Evolutionary conservation across 2,888 invertebrate genomes (phyloP).

Genomic region (Apodemia hepburni): DNA sequence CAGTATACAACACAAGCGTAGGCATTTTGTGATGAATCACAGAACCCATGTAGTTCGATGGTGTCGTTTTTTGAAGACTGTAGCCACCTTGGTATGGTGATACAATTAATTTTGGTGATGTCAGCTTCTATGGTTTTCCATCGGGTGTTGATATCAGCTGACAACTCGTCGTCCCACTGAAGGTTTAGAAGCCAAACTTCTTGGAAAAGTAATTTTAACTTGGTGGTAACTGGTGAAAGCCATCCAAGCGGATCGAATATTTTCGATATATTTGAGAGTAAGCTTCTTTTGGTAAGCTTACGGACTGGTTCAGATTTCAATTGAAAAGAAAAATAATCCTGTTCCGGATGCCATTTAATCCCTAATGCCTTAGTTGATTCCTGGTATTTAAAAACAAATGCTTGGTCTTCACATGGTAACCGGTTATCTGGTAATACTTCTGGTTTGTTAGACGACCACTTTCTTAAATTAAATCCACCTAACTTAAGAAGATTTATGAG

Average conservation of each 20-base stretch:
- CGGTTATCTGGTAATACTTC: too few species aligned
- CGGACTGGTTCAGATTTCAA: background rate
- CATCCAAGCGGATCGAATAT: slow-evolving; percentile 16
- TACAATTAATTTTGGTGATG: too few species aligned
- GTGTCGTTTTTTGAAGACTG: too few species aligned
- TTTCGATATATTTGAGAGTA: slow-evolving; percentile 12
- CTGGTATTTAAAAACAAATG: slow-evolving; percentile 8
- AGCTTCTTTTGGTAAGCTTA: slow-evolving; percentile 14
- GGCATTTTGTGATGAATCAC: background rate
- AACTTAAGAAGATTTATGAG: slow-evolving; percentile 9
- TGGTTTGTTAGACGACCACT: slow-evolving; percentile 16
- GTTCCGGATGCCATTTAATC: too few species aligned
- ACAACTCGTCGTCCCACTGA: background rate
- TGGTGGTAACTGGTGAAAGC: slow-evolving; percentile 13
- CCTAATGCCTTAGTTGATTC: background rate
- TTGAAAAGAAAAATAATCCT: too few species aligned
- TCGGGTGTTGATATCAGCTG: too few species aligned
- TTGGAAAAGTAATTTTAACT: background rate
- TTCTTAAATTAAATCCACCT: slow-evolving; percentile 18
- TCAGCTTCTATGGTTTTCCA: too few species aligned
- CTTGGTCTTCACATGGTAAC: too few species aligned
- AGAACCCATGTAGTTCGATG: too few species aligned
- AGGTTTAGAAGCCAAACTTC: background rate
- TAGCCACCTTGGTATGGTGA: too few species aligned
- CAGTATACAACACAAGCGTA: slow-evolving; percentile 8